Conservation (phyloP, 2,888 invertebrate genomes). For the Aromia moschata region DNA sequence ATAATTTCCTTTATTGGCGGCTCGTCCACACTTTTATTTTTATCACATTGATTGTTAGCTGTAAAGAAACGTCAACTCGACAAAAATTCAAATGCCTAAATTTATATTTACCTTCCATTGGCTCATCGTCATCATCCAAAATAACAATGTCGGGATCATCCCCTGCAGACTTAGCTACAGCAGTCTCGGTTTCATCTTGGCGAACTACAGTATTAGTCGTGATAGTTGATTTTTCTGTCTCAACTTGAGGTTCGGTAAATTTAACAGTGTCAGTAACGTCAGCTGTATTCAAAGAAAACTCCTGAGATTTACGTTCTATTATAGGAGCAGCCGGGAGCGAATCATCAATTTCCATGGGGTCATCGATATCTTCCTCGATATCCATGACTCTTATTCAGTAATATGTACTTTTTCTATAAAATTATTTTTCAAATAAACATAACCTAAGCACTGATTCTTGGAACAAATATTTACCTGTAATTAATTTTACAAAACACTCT, state of each 20-base stretch:
- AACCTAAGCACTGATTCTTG: too few species aligned
- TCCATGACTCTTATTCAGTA: too few species aligned
- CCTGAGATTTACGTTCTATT: conserved; percentile 49
- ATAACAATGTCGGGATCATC: conserved; percentile 45
- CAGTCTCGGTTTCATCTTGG: conserved; percentile 3
- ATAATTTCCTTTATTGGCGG: conserved; percentile 50
- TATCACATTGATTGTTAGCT: too few species aligned
- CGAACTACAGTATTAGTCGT: background rate
- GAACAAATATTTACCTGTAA: too few species aligned
- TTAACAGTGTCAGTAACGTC: background rate
- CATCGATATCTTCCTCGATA: conserved; percentile 47
- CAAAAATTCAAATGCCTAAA: background rate
- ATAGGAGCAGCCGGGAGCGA: conserved; percentile 52
- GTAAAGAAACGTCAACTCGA: too few species aligned
- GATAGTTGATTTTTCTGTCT: background rate
- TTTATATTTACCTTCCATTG: conserved; percentile 18
- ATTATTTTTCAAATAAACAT: too few species aligned
- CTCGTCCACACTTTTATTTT: background rate
- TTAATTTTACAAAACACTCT: too few species aligned
- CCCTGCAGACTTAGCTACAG: conserved; percentile 3
- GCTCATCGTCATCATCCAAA: conserved; percentile 53
- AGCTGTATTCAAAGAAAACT: conserved; percentile 15
- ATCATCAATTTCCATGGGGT: conserved; percentile 58
- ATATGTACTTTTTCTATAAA: too few species aligned
- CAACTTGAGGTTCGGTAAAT: background rate